Evolutionary conservation across 2,888 invertebrate species (phyloP).

Genomic region (Blastobasis lacticolella): DNA sequence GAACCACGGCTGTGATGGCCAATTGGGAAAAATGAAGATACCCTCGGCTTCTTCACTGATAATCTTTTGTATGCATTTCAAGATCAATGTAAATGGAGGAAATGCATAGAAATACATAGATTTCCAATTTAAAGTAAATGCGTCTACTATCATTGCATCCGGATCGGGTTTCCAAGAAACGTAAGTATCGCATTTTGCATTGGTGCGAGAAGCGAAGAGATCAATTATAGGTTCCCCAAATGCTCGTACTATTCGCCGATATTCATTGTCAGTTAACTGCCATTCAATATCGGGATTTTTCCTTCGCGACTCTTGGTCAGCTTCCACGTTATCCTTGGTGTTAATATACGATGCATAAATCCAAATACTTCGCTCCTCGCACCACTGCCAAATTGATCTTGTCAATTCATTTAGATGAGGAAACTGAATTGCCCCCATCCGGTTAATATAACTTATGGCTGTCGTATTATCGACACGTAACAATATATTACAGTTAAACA

Average conservation of each 20-base stretch:
- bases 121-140: constrained; percentile 10
- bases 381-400: constrained; percentile 9
- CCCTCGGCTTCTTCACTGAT: neutral
- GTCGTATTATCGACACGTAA: constrained; percentile 11
- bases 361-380: constrained; percentile 5
- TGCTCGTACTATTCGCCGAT: neutral
- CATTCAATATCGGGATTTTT: constrained; percentile 8
- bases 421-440: constrained; percentile 7
- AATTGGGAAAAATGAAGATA: neutral
- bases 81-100: constrained; percentile 8
- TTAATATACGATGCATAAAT: constrained; percentile 13
- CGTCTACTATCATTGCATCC: constrained; percentile 4
- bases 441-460: constrained; percentile 11
- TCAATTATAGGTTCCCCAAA: constrained; percentile 5
- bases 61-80: constrained; percentile 4
- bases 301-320: constrained; percentile 8
- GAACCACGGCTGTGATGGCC: neutral
- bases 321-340: constrained; percentile 8
- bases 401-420: constrained; percentile 7
- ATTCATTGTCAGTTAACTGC: constrained; percentile 1
- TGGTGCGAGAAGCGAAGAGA: constrained; percentile 8
- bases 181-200: constrained; percentile 7
- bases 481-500: constrained; percentile 3
- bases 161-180: constrained; percentile 8
- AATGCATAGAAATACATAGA: constrained; percentile 10